These are phyloP conservation scores for Toxotes lorentzi DNA, from an alignment of 2,797 vertebrate species.

Conservation along the genomic window DNA sequence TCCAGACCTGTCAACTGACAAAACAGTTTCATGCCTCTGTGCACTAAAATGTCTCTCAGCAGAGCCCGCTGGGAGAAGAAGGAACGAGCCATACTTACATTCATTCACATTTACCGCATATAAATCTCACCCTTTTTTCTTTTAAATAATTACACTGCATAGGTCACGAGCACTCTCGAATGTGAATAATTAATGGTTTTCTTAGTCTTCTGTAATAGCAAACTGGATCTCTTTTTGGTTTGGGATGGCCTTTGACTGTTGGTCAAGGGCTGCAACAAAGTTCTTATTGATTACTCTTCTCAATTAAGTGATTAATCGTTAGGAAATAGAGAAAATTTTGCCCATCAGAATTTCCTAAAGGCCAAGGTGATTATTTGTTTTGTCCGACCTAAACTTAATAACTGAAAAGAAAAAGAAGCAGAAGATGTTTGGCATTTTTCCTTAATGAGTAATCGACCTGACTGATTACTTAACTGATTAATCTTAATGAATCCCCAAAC, in stretches of 20 bases:
- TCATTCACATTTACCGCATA: constrained; percentile 33
- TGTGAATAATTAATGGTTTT: not conserved
- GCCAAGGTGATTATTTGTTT: not conserved
- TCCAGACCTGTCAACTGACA: constrained; percentile 58
- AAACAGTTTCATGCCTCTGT: constrained; percentile 67
- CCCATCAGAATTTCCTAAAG: not conserved
- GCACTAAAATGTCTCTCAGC: constrained; percentile 54
- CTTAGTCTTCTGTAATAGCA: not conserved
- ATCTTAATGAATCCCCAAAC: not conserved
- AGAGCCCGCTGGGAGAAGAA: constrained; percentile 10
- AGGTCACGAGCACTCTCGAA: not conserved
- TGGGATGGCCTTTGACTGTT: not conserved
- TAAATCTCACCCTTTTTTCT: not conserved
- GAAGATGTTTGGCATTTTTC: not conserved
- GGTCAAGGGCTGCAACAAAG: not conserved
- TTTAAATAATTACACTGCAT: constrained; percentile 2
- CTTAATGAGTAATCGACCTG: not conserved
- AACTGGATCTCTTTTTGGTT: not conserved
- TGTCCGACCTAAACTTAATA: not conserved
- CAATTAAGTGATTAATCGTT: not conserved
- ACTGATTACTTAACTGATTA: not conserved
- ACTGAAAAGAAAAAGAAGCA: not conserved
- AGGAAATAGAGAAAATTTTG: not conserved
- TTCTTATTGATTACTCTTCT: not conserved
- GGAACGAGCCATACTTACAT: constrained; percentile 14